Evolutionary conservation across 2,888 invertebrate species (phyloP).

Genomic region (Parascotia fuliginaria): DNA sequence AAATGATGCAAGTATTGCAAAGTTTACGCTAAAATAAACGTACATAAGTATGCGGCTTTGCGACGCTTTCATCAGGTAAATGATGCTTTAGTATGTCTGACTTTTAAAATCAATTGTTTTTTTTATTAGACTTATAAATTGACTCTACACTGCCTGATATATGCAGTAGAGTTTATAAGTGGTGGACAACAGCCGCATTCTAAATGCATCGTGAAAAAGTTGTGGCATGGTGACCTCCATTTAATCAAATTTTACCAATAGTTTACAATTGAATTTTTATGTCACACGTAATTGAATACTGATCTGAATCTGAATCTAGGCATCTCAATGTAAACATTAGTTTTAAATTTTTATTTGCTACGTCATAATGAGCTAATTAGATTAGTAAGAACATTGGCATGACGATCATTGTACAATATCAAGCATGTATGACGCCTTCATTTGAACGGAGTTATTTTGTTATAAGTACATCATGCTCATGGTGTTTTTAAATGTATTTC

Average conservation of each 20-base stretch:
- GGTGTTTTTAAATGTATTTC: slow-evolving; percentile 8
- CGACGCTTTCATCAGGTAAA: not conserved
- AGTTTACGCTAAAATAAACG: too few relatives aligned
- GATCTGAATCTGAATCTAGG: slow-evolving; percentile 31
- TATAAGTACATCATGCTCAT: slow-evolving; percentile 26
- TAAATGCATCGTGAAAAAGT: too few relatives aligned
- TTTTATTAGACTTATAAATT: too few relatives aligned
- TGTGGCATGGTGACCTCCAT: too few relatives aligned
- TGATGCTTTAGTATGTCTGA: not conserved
- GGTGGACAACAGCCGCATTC: too few relatives aligned
- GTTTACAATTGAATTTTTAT: not conserved
- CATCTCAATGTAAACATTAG: slow-evolving; percentile 36
- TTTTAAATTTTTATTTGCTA: slow-evolving; percentile 54
- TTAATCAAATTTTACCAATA: too few relatives aligned
- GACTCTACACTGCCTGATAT: too few relatives aligned
- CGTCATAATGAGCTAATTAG: slow-evolving; percentile 47
- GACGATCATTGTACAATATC: slow-evolving; percentile 49
- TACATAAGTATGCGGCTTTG: too few relatives aligned
- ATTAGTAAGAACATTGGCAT: slow-evolving; percentile 48
- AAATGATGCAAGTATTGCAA: not conserved
- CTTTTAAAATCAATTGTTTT: not conserved
- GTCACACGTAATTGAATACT: slow-evolving; percentile 19
- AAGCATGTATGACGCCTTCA: slow-evolving; percentile 53
- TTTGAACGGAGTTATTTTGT: slow-evolving; percentile 32
- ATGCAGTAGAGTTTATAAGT: too few relatives aligned